phyloP scores from a whole-genome alignment of 2,888 invertebrate species.

The Sinotaia quadrata region DNA sequence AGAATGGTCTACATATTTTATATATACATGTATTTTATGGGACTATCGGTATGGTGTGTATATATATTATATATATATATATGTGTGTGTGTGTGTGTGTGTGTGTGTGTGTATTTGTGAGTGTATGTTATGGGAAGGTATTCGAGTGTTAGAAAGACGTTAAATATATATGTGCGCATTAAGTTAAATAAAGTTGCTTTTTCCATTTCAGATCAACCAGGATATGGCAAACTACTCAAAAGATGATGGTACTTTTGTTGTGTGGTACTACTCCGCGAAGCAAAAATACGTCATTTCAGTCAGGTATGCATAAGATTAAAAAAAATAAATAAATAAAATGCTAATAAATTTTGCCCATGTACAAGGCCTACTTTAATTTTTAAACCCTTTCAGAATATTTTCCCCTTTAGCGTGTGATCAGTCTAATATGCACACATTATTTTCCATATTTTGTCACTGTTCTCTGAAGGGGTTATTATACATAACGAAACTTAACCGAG shows the following conservation, averaged over 20 bases:
- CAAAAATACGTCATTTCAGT: slow-evolving; percentile 21
- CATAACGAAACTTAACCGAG: too few relatives aligned
- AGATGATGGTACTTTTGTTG: slow-evolving; percentile 22
- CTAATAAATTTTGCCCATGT: too few relatives aligned
- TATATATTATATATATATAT: neutral
- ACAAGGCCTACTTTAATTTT: too few relatives aligned
- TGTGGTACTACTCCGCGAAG: slow-evolving; percentile 8
- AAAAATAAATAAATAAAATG: too few relatives aligned
- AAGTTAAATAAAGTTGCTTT: neutral
- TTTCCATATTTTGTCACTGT: too few relatives aligned
- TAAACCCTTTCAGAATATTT: too few relatives aligned
- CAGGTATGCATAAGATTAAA: too few relatives aligned
- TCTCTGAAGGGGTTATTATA: too few relatives aligned
- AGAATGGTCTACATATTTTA: neutral
- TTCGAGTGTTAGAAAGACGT: too few relatives aligned
- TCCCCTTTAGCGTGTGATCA: too few relatives aligned
- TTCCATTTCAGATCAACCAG: slow-evolving; percentile 10
- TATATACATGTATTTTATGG: neutral
- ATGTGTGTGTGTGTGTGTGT: slow-evolving; percentile 10
- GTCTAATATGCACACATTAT: too few relatives aligned
- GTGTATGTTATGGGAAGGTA: neutral
- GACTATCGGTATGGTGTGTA: neutral
- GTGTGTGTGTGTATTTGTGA: neutral
- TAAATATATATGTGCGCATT: neutral
- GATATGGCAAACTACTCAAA: slow-evolving; percentile 20